A percentile compares a stretch with the other conserved stretches of the same genome.
phyloP scores from a whole-genome alignment of 2,113 vertebrate genomes.

The Hylia prasina region DNA sequence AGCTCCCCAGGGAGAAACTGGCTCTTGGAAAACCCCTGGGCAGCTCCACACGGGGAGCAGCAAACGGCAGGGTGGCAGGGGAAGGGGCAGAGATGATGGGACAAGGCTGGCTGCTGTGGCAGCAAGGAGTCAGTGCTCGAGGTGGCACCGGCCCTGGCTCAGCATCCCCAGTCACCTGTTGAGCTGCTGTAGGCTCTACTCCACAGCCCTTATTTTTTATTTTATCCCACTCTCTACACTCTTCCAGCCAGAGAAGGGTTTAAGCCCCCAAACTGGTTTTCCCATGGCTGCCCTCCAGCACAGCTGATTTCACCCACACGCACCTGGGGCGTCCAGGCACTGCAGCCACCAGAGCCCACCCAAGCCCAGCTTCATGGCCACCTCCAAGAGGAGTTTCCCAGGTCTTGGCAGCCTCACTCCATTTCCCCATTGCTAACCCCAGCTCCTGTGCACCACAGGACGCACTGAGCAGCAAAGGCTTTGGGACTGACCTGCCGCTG shows the following conservation, averaged over 20 bases:
- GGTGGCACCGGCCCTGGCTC: neutral
- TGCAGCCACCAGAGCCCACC: neutral
- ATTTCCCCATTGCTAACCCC: accelerated
- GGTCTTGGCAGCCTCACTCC: neutral
- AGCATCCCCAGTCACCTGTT: neutral
- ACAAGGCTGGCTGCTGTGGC: neutral
- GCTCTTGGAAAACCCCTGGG: neutral
- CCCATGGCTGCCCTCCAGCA: neutral
- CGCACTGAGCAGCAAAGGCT: conserved; percentile 79
- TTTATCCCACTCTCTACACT: neutral
- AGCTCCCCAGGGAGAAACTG: neutral
- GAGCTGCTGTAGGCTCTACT: neutral
- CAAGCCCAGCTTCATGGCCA: neutral
- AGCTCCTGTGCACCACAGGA: conserved; percentile 60
- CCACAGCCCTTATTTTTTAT: neutral
- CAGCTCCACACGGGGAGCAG: neutral
- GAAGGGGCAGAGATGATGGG: neutral
- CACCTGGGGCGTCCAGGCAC: accelerated
- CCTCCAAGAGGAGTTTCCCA: neutral
- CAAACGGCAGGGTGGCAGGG: neutral
- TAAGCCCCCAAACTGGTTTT: neutral
- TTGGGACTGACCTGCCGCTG: conserved; percentile 86
- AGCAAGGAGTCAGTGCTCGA: neutral
- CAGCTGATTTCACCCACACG: accelerated
- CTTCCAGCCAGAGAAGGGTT: neutral